A percentile compares a stretch with the other conserved stretches of the same genome.
phyloP scores from a whole-genome alignment of 2,797 vertebrate species.

The Catamblyrhynchus diadema region DNA sequence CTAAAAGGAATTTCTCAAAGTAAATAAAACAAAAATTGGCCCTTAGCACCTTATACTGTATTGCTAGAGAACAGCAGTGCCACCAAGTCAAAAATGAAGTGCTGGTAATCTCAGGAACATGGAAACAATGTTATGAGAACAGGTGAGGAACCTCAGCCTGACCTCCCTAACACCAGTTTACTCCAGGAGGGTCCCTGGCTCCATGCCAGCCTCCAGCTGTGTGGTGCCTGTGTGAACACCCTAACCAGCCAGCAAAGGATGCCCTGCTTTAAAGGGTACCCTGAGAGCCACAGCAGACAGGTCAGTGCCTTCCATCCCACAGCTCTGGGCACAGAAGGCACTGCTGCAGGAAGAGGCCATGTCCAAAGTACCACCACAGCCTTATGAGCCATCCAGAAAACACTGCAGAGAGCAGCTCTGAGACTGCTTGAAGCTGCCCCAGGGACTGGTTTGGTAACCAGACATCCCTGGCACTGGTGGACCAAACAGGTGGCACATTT shows the following conservation, averaged over 20 bases:
- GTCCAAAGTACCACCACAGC: neutral
- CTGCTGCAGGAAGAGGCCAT: neutral
- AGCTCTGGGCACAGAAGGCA: neutral
- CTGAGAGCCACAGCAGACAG: neutral
- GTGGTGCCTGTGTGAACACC: neutral
- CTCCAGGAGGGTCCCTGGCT: neutral
- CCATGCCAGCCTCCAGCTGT: rapidly evolving
- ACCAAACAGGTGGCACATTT: neutral
- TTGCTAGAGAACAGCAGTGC: neutral
- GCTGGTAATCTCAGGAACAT: neutral
- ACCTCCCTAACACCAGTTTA: neutral
- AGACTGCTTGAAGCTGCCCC: neutral
- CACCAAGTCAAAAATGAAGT: neutral
- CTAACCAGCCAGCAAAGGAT: neutral
- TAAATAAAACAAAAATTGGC: neutral
- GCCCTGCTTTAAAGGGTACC: neutral
- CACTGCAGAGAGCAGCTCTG: neutral
- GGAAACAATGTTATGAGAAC: rapidly evolving
- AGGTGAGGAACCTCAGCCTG: neutral
- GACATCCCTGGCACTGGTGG: neutral
- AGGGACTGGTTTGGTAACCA: neutral
- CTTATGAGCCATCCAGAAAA: neutral
- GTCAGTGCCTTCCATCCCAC: neutral
- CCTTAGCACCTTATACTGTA: rapidly evolving
- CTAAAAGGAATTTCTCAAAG: neutral